These are phyloP conservation scores for Chauna torquata DNA, from an alignment of 2,113 vertebrate genomes.

Conservation along the genomic window DNA sequence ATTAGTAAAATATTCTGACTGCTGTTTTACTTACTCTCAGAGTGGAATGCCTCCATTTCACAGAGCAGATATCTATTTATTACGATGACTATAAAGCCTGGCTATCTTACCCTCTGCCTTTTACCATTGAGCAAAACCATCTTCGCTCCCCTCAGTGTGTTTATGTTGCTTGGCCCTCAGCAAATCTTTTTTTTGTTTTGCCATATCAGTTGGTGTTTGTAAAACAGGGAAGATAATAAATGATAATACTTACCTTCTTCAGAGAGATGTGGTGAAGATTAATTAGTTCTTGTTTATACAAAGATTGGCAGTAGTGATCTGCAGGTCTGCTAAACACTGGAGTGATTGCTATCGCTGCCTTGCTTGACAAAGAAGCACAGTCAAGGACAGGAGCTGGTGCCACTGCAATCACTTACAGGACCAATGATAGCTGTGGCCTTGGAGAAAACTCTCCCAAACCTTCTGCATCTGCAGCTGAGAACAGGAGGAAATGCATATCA, in stretches of 20 bases:
- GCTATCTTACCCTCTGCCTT: not conserved
- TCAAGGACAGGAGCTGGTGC: constrained; percentile 49
- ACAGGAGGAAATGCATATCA: not conserved
- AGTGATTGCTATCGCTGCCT: not conserved
- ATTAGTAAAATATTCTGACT: constrained; percentile 34
- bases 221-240: constrained; percentile 49
- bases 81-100: not conserved
- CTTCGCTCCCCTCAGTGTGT: not conserved
- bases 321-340: constrained; percentile 20
- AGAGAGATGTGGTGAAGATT: constrained; percentile 43
- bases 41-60: not conserved
- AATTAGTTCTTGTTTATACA: constrained; percentile 39
- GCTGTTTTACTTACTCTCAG: not conserved
- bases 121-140: not conserved
- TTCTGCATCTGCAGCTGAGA: not conserved
- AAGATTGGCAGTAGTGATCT: constrained; percentile 40
- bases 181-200: constrained; percentile 22
- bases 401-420: constrained; percentile 19
- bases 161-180: not conserved
- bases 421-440: not conserved
- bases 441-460: constrained; percentile 3
- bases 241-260: constrained; percentile 24
- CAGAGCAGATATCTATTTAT: not conserved
- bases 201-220: constrained; percentile 11
- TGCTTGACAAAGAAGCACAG: constrained; percentile 40